phyloP scores from a whole-genome alignment of 2,797 vertebrate species.

The Knipowitschia caucasica region DNA sequence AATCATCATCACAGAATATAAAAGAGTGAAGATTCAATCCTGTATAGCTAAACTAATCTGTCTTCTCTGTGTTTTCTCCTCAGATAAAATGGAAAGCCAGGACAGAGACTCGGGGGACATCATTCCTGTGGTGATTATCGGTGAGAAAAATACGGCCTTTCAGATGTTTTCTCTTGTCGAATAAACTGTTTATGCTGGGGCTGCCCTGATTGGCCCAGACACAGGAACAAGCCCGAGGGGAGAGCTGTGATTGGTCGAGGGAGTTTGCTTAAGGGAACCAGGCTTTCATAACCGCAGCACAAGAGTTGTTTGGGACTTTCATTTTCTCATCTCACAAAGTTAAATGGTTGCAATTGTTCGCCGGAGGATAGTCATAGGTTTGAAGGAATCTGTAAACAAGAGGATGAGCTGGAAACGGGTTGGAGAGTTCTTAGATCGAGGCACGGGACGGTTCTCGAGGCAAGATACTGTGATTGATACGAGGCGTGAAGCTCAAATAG shows the following conservation, averaged over 20 bases:
- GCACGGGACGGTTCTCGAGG: too few relatives aligned
- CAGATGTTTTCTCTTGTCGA: background rate
- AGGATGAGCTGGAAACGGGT: too few relatives aligned
- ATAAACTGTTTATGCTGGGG: background rate
- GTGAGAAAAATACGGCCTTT: constrained; percentile 48
- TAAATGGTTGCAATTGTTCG: background rate
- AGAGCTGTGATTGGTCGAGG: background rate
- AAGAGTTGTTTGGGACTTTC: background rate
- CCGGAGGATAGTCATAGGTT: background rate
- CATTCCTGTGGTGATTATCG: constrained; percentile 74
- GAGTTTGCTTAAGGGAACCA: background rate
- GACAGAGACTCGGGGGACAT: constrained; percentile 60
- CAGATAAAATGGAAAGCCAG: constrained; percentile 64
- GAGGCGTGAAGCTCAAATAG: too few relatives aligned
- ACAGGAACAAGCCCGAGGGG: background rate
- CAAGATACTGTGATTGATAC: too few relatives aligned
- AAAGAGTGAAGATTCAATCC: too few relatives aligned
- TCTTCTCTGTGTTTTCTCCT: constrained; percentile 14
- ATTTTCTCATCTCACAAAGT: background rate
- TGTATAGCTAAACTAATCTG: background rate
- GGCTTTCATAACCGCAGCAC: background rate
- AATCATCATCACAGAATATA: too few relatives aligned
- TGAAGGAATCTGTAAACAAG: background rate
- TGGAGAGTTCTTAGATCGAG: too few relatives aligned
- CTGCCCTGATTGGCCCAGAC: background rate